Evolutionary conservation across 2,888 invertebrate genomes (phyloP), one percentile per base, ranked within the genome.

Genomic region (Disparrhopalites patrizii): DNA sequence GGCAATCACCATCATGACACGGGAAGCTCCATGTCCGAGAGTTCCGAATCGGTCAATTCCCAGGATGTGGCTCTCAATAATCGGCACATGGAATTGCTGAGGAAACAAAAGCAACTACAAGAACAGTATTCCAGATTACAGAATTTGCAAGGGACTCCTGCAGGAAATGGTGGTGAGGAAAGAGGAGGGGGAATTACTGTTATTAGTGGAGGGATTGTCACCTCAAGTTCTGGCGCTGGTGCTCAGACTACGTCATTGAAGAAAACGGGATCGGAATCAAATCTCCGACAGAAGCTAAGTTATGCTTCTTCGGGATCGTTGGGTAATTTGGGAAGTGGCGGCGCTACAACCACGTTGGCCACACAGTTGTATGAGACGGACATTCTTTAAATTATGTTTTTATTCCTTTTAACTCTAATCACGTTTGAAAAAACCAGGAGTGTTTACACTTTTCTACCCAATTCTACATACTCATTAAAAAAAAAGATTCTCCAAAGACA

Each of bases 241-340:
- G 28, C 40, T n/a, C 18, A 36, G 4, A 74, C 52, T 60, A 74
- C 83, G 82, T 77, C 77, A 67, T 81, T 91, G 47, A 92, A 93
- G 79, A 92, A 92, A 77, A 91, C 91, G 10, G 92, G 92, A 67
- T 91, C 90, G 77, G 93, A 93, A 79, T 90, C 91, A 51, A 92
- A 93, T 78, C 81, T 93, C 40, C 81, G 92, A 63, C 87, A 89
- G 58, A 92, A 92, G 78, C 87, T 91, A 87, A 89, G 88, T 27
- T 64, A 43, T 30, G 74, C 74, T 40, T 71, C 74, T 10, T 70
- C 72, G 4, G 74, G 72, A 43, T 72, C 74, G 30, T 62, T 71
- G 56, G 72, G 72, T 62, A 72, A 72, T 62, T 69, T 74, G 20
- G 64, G 64, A 13, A 38, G 15, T 69, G 68, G 70, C 10, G n/a